A percentile compares a stretch with the other conserved stretches of the same genome.
Conservation (phyloP, 2,113 vertebrate genomes). For the Hyaena hyaena region DNA sequence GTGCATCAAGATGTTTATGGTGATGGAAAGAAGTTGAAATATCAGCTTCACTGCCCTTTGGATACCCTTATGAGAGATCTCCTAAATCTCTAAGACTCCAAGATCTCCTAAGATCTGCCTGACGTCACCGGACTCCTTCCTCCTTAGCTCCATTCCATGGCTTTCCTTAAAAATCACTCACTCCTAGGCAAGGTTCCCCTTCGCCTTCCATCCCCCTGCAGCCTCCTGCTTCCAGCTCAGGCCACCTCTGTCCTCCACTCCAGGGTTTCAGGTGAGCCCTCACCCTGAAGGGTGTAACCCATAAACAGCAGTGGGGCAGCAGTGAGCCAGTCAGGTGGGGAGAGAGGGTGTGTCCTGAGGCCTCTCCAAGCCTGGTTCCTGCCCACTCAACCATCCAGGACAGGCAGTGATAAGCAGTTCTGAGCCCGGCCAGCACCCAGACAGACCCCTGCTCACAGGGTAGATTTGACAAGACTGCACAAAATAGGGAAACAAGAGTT, state of each 20-base stretch:
- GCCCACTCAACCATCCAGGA: background rate
- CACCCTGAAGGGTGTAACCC: background rate
- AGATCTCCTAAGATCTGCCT: background rate
- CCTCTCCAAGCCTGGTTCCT: background rate
- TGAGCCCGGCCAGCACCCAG: background rate
- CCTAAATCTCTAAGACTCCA: background rate
- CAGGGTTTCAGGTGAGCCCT: background rate
- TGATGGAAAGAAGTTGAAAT: background rate
- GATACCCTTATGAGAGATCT: background rate
- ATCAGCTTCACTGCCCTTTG: background rate
- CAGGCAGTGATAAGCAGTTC: background rate
- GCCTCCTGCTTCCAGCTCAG: background rate
- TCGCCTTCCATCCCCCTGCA: background rate
- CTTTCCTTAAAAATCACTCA: background rate
- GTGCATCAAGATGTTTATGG: background rate
- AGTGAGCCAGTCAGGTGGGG: background rate
- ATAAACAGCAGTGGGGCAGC: background rate
- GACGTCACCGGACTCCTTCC: background rate
- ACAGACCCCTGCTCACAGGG: background rate
- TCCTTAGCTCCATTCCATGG: accelerated
- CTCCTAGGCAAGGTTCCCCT: background rate
- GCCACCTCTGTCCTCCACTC: too few relatives aligned
- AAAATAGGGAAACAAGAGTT: background rate
- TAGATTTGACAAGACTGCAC: background rate
- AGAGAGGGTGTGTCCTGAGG: background rate